These are phyloP conservation scores for Lindbergichthys nudifrons DNA, from an alignment of 2,797 vertebrate species.

Conservation along the genomic window DNA sequence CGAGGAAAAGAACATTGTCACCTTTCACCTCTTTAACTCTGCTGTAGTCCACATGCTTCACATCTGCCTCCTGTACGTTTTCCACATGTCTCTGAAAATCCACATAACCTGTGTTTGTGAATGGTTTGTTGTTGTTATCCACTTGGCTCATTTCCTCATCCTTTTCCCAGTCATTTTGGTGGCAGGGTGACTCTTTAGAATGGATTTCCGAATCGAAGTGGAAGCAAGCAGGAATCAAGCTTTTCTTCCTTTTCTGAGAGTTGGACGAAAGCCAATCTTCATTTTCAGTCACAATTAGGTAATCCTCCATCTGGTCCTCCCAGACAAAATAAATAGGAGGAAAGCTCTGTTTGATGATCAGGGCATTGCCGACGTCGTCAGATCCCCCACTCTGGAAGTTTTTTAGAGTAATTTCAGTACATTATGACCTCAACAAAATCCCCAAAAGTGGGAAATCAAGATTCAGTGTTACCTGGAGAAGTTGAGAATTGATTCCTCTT, in stretches of 20 bases:
- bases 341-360: constrained; percentile 85
- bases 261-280: constrained; percentile 68
- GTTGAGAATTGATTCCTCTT: constrained; percentile 89
- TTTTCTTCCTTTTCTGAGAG: constrained; percentile 80
- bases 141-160: neutral
- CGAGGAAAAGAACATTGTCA: constrained; percentile 81
- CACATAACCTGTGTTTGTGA: constrained; percentile 82
- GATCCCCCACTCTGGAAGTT: constrained; percentile 84
- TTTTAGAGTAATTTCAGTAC: neutral
- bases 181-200: constrained; percentile 44
- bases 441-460: neutral
- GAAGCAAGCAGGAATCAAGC: constrained; percentile 77
- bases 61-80: constrained; percentile 66
- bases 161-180: constrained; percentile 9
- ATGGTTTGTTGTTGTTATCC: constrained; percentile 30
- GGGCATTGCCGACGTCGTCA: constrained; percentile 86
- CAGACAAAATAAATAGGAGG: constrained; percentile 78
- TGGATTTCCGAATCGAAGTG: constrained; percentile 73
- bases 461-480: constrained; percentile 86
- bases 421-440: constrained; percentile 20
- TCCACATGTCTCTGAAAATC: constrained; percentile 83
- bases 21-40: constrained; percentile 82
- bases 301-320: constrained; percentile 87
- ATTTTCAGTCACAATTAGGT: constrained; percentile 87
- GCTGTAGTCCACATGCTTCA: constrained; percentile 84